phyloP scores from a whole-genome alignment of 1,140 invertebrate genomes.

The Drosophila sucinea region DNA sequence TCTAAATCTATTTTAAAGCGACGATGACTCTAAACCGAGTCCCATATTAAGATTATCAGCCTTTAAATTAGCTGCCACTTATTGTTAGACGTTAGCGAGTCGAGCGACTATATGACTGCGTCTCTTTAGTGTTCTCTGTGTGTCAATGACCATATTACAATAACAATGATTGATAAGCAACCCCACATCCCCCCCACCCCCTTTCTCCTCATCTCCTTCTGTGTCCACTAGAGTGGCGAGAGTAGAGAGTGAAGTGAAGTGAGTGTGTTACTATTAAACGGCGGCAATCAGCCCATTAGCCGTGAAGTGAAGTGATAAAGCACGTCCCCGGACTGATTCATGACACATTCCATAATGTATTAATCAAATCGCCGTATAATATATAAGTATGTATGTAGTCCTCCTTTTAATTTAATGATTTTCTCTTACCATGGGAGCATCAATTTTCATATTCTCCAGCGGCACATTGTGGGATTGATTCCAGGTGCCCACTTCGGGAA shows the following conservation, averaged over 20 bases:
- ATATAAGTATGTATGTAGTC: background rate
- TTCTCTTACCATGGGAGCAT: slow-evolving; percentile 89
- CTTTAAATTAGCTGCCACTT: slow-evolving; percentile 22
- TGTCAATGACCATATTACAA: slow-evolving; percentile 60
- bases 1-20: background rate
- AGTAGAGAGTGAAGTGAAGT: slow-evolving; percentile 11
- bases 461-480: slow-evolving; percentile 85
- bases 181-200: background rate
- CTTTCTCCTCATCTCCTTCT: background rate
- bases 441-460: slow-evolving; percentile 90
- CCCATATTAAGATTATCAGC: background rate
- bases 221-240: background rate
- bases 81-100: background rate
- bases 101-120: background rate
- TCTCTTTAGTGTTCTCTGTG: slow-evolving; percentile 3
- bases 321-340: slow-evolving; percentile 54
- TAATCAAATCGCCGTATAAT: slow-evolving; percentile 44
- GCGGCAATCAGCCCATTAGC: slow-evolving; percentile 18
- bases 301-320: slow-evolving; percentile 50
- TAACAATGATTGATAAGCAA: slow-evolving; percentile 52
- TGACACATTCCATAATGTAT: slow-evolving; percentile 46
- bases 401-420: slow-evolving; percentile 6
- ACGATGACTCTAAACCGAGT: background rate
- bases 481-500: slow-evolving; percentile 85
- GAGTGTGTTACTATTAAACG: slow-evolving; percentile 36